Conservation (phyloP, 2,888 invertebrate species). For the Dichetophora obliterata region DNA sequence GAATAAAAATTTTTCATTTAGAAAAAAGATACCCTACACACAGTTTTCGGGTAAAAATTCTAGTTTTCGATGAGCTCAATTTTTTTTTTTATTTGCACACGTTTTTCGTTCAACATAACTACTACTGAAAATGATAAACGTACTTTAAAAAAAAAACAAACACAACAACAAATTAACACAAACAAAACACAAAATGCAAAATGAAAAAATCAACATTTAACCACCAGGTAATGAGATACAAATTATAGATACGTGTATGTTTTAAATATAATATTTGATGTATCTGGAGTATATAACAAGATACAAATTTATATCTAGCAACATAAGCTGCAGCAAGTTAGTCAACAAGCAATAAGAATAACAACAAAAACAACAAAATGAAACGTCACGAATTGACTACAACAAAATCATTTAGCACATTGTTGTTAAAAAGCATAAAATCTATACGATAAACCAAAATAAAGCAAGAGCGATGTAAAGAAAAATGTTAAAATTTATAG, state of each 20-base stretch:
- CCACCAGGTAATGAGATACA: background rate
- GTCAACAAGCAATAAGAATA: background rate
- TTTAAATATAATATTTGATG: background rate
- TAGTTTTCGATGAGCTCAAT: too few species aligned
- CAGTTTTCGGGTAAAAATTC: too few species aligned
- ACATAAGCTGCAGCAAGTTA: background rate
- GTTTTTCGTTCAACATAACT: slow-evolving; percentile 57
- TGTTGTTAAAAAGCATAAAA: slow-evolving; percentile 61
- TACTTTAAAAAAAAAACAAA: background rate
- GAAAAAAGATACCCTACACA: too few species aligned
- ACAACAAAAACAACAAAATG: slow-evolving; percentile 2
- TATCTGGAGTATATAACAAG: slow-evolving; percentile 38
- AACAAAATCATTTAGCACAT: slow-evolving; percentile 62
- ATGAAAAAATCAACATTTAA: background rate
- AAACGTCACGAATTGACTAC: slow-evolving; percentile 44
- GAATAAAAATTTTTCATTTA: too few species aligned
- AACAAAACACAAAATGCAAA: background rate
- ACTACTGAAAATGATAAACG: background rate
- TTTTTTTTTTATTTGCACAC: slow-evolving; percentile 61
- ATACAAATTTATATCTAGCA: background rate
- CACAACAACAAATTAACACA: background rate
- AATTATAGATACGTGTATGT: background rate
- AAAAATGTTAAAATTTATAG: background rate
- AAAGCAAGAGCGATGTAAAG: background rate
- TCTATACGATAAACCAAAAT: slow-evolving; percentile 6